A percentile compares a stretch with the other conserved stretches of the same genome.
These are phyloP conservation scores for Emberiza fucata DNA, from an alignment of 2,113 vertebrate species.

Conservation along the genomic window DNA sequence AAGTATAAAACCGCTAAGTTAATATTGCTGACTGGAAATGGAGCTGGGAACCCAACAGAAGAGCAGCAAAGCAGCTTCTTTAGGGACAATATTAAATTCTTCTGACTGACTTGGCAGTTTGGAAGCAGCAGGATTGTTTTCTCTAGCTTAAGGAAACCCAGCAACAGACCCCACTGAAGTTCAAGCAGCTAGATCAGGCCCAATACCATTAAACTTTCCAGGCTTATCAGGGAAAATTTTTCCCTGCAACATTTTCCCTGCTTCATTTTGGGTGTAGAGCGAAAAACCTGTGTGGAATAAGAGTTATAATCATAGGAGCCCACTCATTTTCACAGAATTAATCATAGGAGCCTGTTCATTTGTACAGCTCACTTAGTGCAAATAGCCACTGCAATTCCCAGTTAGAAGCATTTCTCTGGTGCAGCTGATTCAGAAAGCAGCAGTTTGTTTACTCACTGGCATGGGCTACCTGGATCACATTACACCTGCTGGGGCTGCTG, in stretches of 20 bases:
- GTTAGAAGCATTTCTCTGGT: not conserved
- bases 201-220: not conserved
- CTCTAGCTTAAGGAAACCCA: not conserved
- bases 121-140: not conserved
- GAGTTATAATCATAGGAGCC: not conserved
- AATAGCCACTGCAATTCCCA: not conserved
- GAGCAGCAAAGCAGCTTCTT: not conserved
- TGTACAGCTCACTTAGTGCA: not conserved
- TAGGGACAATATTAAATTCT: not conserved
- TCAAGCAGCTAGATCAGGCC: not conserved
- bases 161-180: not conserved
- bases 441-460: slow-evolving; percentile 29
- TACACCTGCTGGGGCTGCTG: slow-evolving; percentile 34
- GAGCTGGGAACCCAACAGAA: not conserved
- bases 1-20: not conserved
- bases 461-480: slow-evolving; percentile 6
- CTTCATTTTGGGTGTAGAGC: not conserved
- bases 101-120: not conserved
- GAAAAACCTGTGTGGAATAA: not conserved
- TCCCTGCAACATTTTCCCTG: not conserved
- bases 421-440: not conserved
- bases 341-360: not conserved
- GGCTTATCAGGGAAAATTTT: not conserved
- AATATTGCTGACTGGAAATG: not conserved
- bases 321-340: not conserved